Base-by-base conservation (phyloP, 2,113 vertebrate genomes). In the Sapajus apella region DNA sequence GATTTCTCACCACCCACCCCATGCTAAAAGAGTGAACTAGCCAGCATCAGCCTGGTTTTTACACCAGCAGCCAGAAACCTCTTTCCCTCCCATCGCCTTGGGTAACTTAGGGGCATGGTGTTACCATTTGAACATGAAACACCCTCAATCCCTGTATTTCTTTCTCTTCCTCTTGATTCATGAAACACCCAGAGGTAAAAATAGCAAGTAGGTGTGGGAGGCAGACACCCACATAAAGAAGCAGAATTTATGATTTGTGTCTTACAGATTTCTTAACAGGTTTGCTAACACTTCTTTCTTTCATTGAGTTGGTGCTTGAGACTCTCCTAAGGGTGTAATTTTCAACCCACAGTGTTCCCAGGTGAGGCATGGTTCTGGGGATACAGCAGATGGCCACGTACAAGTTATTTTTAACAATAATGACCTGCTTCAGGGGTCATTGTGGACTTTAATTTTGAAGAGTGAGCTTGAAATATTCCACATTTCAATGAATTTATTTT, bases 171-270 rank as follows among this genome's bases (percentile, higher is more conserved):
- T 20, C 72, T 84, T 43, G 13, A 72, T 56, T 91, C 56, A 91
- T 64, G 58, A 89, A 94, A 64, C 21, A 96, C 23, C 90, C 40
- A 87, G 72, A 95, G 50, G 35, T 91, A 91, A 93, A 95, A 94
- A 85, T 35, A 93, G 66, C 21, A 87, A 92, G 73, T 81, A 87
- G 61, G 37, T 90, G 27, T 90, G 45, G 47, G 75, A 92, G 43
- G 45, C 37, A 87, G 79, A 76, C 68, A 92, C 50, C 43, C 32
- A 64, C 61, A 86, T 66, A 83, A 96, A 66, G 37, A 83, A 94
- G 88, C 25, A 81, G 25, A 87, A 89, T 91, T 82, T 86, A 73
- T 73, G 37, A 82, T 72, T 76, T 82, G 64, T 76, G 84, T 86
- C 91, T 43, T 76, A 37, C 6, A 84, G 73, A 72, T 89, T 73